Evolutionary conservation across 2,888 invertebrate genomes (phyloP), one percentile per base, ranked within the genome.

Genomic region (Hydraecia micacea): DNA sequence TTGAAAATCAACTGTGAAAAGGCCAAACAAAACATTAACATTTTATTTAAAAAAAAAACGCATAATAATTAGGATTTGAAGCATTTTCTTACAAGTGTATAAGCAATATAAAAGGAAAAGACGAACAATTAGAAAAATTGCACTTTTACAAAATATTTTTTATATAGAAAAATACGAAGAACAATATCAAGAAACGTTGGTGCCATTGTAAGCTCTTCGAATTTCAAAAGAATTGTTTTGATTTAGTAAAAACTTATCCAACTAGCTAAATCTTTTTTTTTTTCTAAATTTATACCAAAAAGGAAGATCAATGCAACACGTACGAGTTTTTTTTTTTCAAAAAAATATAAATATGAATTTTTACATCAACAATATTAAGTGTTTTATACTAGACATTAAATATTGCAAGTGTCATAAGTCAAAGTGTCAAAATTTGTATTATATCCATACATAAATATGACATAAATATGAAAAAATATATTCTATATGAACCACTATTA

Each of bases 371-470:
- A 91, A 92, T 92, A 90, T 89, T 90, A 85, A 85, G 83, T 87
- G 84, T 90, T 90, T 91, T 75, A 87, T 75, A 87, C 92, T 94
- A 94, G 91, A 91, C 91, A 93, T 93, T 91, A 91, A 92, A 93
- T 95, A 96, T 95, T 96, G 96, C 96, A 93, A 92, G 91, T 92
- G 91, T 95, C 95, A 94, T 95, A 95, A 95, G 94, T 94, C 90
- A 86, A 92, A 91, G 91, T 94, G 93, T 94, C 90, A 90, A 91
- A 89, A 87, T 87, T 83, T 85, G 81, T 89, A 80, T 83, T 86
- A 85, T 82, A 84, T 86, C 78, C 86, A 80, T 84, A 83, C 80
- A 85, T 86, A 81, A 80, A 83, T 49, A 84, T 72, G 79, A 86
- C 83, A 84, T 87, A 83, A 81, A 81, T 94, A 93, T 94, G 95